These are phyloP conservation scores for Hesperia comma DNA, from an alignment of 2,888 invertebrate genomes.

Conservation along the genomic window DNA sequence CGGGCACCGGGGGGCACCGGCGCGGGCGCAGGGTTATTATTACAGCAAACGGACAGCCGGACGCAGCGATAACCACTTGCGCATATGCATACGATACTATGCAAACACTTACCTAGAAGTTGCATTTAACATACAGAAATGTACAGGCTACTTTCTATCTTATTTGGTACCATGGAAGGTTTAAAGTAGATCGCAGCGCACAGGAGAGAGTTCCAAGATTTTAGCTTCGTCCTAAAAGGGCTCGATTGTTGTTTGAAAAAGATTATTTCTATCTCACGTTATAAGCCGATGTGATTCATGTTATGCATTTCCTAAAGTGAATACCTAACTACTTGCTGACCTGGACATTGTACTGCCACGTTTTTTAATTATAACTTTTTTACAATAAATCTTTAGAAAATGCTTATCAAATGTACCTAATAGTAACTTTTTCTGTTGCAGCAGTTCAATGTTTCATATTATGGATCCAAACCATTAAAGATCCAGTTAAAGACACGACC, in stretches of 20 bases:
- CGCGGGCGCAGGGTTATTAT: slow-evolving; percentile 74
- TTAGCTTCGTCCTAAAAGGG: slow-evolving; percentile 31
- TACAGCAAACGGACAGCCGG: slow-evolving; percentile 77
- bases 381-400: too few species aligned
- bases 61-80: slow-evolving; percentile 76
- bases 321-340: too few species aligned
- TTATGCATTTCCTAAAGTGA: neutral
- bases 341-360: too few species aligned
- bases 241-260: slow-evolving; percentile 33
- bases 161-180: slow-evolving; percentile 4
- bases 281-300: slow-evolving; percentile 11
- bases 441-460: too few species aligned
- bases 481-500: too few species aligned
- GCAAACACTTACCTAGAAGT: slow-evolving; percentile 63
- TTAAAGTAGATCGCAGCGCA: neutral
- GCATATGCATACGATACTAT: slow-evolving; percentile 76
- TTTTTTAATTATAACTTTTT: too few species aligned
- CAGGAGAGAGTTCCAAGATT: slow-evolving; percentile 29
- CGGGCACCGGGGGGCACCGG: slow-evolving; percentile 35
- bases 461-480: too few species aligned
- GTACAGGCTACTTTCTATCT: neutral
- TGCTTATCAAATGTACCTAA: too few species aligned
- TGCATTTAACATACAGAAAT: slow-evolving; percentile 24
- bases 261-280: slow-evolving; percentile 35
- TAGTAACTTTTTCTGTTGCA: too few species aligned